phyloP scores from a whole-genome alignment of 2,888 invertebrate genomes.

The Lepidonotus clava region DNA sequence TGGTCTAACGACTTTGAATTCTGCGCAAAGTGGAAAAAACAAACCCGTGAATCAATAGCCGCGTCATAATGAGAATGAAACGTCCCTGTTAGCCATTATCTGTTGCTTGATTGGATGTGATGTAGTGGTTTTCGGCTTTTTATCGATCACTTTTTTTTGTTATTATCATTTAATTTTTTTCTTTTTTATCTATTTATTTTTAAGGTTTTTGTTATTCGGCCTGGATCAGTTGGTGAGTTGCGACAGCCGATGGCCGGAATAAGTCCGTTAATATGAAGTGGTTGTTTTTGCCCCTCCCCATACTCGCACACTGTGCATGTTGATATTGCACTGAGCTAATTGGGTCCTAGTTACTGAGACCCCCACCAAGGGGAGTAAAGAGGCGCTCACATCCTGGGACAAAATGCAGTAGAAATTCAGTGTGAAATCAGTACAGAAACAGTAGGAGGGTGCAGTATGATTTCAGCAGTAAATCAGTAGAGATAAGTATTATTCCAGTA shows the following conservation, averaged over 20 bases:
- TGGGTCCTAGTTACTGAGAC: background rate
- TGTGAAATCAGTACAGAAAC: too few species aligned
- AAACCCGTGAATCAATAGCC: background rate
- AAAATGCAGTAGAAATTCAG: too few species aligned
- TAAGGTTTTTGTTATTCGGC: too few species aligned
- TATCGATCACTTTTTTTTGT: background rate
- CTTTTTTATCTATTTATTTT: too few species aligned
- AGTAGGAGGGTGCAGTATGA: too few species aligned
- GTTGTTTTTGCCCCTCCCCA: background rate
- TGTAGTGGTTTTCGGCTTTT: slow-evolving; percentile 2
- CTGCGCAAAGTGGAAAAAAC: too few species aligned
- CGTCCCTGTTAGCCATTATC: background rate
- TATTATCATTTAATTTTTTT: too few species aligned
- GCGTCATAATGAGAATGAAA: slow-evolving; percentile 15
- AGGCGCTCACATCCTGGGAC: background rate
- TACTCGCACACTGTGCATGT: background rate
- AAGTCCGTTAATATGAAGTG: background rate
- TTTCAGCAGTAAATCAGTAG: too few species aligned
- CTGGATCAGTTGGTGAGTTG: too few species aligned
- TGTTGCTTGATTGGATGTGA: slow-evolving; percentile 23
- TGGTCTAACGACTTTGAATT: background rate
- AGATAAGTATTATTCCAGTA: too few species aligned
- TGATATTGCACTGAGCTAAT: slow-evolving; percentile 7
- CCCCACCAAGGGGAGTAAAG: background rate
- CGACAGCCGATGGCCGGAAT: background rate